Evolutionary conservation across 2,113 vertebrate genomes (phyloP), one percentile per base, ranked within the genome.

Genomic region (Turnix velox): DNA sequence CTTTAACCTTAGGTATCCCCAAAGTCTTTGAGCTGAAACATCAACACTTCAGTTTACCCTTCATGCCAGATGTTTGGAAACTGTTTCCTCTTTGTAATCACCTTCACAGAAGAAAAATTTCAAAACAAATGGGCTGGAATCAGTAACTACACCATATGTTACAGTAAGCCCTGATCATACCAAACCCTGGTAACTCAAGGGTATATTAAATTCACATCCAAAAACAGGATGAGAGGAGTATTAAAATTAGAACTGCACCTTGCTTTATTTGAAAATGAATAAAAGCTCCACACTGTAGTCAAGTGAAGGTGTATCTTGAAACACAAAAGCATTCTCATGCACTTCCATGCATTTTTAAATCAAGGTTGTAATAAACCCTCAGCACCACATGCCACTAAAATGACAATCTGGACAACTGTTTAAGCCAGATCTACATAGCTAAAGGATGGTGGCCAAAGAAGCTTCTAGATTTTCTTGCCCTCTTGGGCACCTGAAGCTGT

Each of bases 21-120:
- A 18, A 82, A 92, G 54, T 10, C 82, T 88, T n/a, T 73, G 78
- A 84, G 92, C 31, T 83, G 63, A 88, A 92, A 94, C 73, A 86
- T 75, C 76, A 93, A 71, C 79, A 49, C 66, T 95, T 82, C 59
- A 27, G 57, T 52, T 62, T 76, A 76, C 80, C 62, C 73, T 49
- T 69, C 16, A 22, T 3, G 49, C 42, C 92, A 94, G 71, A 79
- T 90, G 83, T 84, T 87, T 87, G 59, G 45, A 89, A 90, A 84
- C 33, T 43, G 39, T 48, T 65, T 74, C n/a, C n/a, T 48, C 31
- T 72, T 86, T 93, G 48, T 65, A 88, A 96, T 67, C 43, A 58
- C 79, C 63, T 75, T 79, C 1, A 4, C 1, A 27, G 28, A 72
- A 67, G 68, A 92, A 90, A 80, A 90, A 30, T 43, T 28, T 63